phyloP scores from a whole-genome alignment of 2,797 vertebrate species.

The Labroides dimidiatus region DNA sequence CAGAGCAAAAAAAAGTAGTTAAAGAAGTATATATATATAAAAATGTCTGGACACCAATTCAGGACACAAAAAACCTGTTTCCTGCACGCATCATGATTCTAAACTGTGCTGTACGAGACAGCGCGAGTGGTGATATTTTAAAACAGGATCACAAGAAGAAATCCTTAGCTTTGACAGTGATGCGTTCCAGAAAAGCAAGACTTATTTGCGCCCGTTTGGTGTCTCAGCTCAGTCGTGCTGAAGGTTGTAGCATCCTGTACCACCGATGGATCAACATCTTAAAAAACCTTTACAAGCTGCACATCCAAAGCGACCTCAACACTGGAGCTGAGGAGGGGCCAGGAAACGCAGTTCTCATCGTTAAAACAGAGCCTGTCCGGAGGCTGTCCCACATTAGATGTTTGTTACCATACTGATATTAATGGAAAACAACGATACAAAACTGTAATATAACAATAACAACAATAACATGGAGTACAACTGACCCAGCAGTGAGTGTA shows the following conservation, averaged over 20 bases:
- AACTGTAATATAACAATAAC: slow-evolving; percentile 74
- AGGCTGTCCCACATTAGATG: slow-evolving; percentile 80
- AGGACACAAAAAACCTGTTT: slow-evolving; percentile 39
- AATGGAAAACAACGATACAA: slow-evolving; percentile 74
- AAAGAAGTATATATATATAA: slow-evolving; percentile 57
- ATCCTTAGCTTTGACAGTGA: neutral
- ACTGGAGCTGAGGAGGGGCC: slow-evolving; percentile 6
- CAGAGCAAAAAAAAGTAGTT: slow-evolving; percentile 70
- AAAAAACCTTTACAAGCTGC: slow-evolving; percentile 68
- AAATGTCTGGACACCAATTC: slow-evolving; percentile 53
- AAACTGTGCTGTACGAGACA: neutral
- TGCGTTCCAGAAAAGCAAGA: slow-evolving; percentile 36
- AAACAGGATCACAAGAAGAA: neutral
- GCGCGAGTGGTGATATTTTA: no score
- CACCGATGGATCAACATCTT: slow-evolving; percentile 80
- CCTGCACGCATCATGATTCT: slow-evolving; percentile 14
- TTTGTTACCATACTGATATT: slow-evolving; percentile 86
- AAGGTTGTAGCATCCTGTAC: slow-evolving; percentile 83
- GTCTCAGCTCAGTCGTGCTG: slow-evolving; percentile 72
- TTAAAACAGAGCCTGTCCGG: slow-evolving; percentile 76
- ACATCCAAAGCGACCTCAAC: slow-evolving; percentile 22
- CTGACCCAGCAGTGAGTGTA: slow-evolving; percentile 99
- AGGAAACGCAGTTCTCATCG: slow-evolving; percentile 38
- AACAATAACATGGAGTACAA: slow-evolving; percentile 90
- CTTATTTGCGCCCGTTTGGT: slow-evolving; percentile 67